Base-by-base conservation (phyloP, 2,888 invertebrate genomes). In the Muscina levida region DNA sequence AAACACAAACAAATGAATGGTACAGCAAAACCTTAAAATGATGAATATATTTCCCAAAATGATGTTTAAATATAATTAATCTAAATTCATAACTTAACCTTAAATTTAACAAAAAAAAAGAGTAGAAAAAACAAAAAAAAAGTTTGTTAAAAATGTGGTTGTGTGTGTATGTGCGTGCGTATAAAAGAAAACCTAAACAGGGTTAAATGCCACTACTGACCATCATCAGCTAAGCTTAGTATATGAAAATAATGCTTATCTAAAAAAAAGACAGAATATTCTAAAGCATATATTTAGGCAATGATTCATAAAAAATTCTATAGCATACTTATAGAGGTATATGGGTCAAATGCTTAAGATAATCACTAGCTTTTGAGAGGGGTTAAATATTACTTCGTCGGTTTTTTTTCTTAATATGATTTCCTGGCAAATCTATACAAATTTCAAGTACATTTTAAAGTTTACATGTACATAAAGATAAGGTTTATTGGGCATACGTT, bases 61-160 rank as follows among this genome's bases (percentile, higher is more conserved):
- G 15, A 17, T 59, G 59, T 39, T 59, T 17, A 37, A 59, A 37
- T 19, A 19, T 59, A 39, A 59, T 59, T 59, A 59, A 59, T 59
- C 37, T 59, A 59, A 59, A 59, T 59, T 59, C 59, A 59, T 59
- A 59, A 59, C 59, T 39, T 19, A 15, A 48, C 48, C 48, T 15
- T 2, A 48, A 15, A 48, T 6, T 15, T 15, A 8, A 48, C 6
- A 1, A 15, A 48, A n/a, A 48, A 48, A 44, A 10, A 44, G 11
- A 8, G 13, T 44, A 44, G 8, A 31, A 5, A 8, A 44, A 44
- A 44, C 44, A 44, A 11, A 44, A 37, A 4, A 37, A 37, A 10
- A 37, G 46, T n/a, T n/a, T n/a, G n/a, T n/a, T n/a, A n/a, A n/a
- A 31, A 31, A 31, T 31, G 31, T 31, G 31, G 31, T n/a, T n/a